Evolutionary conservation across 2,113 vertebrate genomes (phyloP).

Genomic region (Lynx canadensis): DNA sequence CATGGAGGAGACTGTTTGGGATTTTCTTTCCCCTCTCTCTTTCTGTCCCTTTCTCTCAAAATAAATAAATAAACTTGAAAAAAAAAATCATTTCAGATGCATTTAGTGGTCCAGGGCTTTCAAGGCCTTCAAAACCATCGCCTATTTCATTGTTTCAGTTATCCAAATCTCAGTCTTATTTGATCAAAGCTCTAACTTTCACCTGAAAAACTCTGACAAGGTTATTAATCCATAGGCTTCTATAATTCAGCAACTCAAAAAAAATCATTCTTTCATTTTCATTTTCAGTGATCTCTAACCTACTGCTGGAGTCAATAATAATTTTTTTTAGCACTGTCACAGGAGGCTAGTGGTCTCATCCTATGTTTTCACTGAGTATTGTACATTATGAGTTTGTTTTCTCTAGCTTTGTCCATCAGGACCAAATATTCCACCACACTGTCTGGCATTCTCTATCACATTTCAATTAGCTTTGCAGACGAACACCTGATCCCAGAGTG

Average conservation of each 20-base stretch:
- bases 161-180: background rate
- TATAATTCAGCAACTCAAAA: background rate
- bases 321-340: background rate
- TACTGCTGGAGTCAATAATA: background rate
- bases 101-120: background rate
- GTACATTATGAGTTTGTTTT: background rate
- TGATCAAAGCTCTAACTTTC: background rate
- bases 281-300: background rate
- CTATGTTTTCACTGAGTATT: background rate
- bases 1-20: too few species aligned
- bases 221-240: background rate
- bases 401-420: background rate
- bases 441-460: background rate
- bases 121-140: background rate
- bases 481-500: background rate
- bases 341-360: background rate
- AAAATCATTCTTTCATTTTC: background rate
- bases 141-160: background rate
- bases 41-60: too few species aligned
- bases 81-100: background rate
- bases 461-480: background rate
- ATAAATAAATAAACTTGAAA: too few species aligned
- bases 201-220: background rate
- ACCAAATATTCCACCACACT: background rate
- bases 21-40: too few species aligned